Base-by-base conservation (phyloP, 2,888 invertebrate species). In the Aromia moschata region DNA sequence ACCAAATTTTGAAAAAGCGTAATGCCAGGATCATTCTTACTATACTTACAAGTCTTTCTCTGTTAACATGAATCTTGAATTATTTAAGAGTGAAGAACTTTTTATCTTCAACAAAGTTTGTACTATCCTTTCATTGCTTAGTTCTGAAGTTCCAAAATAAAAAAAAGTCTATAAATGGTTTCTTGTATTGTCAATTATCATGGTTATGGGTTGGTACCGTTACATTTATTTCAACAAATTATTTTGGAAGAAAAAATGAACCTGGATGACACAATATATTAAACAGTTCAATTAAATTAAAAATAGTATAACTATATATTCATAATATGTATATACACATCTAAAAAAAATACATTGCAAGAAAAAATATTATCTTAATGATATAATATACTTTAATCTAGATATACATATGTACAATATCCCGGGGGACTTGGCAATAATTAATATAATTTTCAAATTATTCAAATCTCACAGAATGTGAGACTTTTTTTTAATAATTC, bases 261-360 rank as follows among this genome's bases (percentile, higher is more conserved):
- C 38, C 30, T 49, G 49, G 37, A 49, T 65, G 65, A 66, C 63
- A 59, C 57, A 51, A 58, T 58, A 60, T 44, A 60, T 47, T 54
- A 54, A 58, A 55, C 40, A 61, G 41, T 31, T 52, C 40, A 51
- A 64, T 62, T 51, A 56, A 69, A 70, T 65, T 68, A 62, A 62
- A 67, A 60, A 66, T 59, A 64, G 60, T 57, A 64, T 69, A 72
- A 66, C 67, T 70, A 71, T 72, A 67, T 73, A 70, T 70, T 74
- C 67, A 74, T 70, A 66, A 65, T 70, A 76, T 73, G 67, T 78
- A 79, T 79, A 74, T 78, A 79, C 78, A 79, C 75, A 78, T 79
- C 77, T 80, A 79, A 80, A 80, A n/a, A 80, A 80, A 80, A 80
- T 80, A 80, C 79, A 79, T 79, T 79, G 75, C 79, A 80, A 78